Evolutionary conservation across 2,888 invertebrate genomes (phyloP).

Genomic region (Adelognathus sp.): DNA sequence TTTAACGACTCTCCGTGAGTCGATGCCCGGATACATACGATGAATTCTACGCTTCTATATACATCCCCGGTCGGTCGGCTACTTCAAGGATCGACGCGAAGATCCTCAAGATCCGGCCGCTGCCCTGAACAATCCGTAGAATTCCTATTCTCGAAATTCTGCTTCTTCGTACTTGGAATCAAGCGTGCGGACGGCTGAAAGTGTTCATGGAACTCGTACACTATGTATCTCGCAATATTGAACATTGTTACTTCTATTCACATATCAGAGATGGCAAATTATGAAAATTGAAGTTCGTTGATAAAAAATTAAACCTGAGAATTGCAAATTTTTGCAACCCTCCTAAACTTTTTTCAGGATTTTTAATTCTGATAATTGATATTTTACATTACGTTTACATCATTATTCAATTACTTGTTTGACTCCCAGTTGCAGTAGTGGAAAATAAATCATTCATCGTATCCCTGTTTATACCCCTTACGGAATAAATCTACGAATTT

Average conservation of each 20-base stretch:
- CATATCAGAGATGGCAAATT: too few relatives aligned
- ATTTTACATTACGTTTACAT: too few relatives aligned
- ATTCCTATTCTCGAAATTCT: conserved; percentile 64
- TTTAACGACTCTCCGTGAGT: conserved; percentile 68
- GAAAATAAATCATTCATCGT: too few relatives aligned
- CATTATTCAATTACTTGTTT: too few relatives aligned
- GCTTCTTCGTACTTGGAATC: conserved; percentile 29
- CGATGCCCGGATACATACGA: conserved; percentile 54
- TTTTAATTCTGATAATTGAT: too few relatives aligned
- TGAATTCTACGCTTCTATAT: conserved; percentile 24
- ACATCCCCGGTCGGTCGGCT: conserved; percentile 60
- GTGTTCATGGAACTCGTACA: conserved; percentile 18
- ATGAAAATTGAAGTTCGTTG: too few relatives aligned
- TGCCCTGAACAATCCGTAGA: conserved; percentile 46
- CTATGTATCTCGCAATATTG: neutral
- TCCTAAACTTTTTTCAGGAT: too few relatives aligned
- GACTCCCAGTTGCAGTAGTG: too few relatives aligned
- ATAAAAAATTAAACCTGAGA: too few relatives aligned
- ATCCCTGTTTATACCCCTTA: too few relatives aligned
- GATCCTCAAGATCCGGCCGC: neutral
- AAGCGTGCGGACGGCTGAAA: neutral
- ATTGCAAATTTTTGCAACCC: too few relatives aligned
- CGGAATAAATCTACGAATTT: too few relatives aligned
- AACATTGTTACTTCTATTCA: neutral
- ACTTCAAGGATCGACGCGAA: conserved; percentile 62